Base-by-base conservation (phyloP, 2,113 vertebrate species). In the Vulpes ferrilata region DNA sequence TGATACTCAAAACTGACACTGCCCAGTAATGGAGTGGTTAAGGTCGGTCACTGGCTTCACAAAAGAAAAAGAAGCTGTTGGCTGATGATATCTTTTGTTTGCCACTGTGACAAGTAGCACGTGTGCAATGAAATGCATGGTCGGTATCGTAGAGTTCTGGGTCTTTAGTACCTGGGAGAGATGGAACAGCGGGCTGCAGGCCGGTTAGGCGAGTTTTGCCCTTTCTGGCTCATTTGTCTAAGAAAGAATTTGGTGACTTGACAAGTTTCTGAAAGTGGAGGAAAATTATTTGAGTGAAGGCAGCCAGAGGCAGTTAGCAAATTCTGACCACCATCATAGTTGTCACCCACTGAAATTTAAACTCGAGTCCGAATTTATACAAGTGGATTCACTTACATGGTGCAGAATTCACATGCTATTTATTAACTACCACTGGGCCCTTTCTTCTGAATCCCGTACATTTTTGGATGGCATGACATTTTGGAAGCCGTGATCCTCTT, bases 341-440 rank as follows among this genome's bases (percentile, higher is more conserved):
- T 94, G 93, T 97, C 95, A 96, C 73, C 94, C 91, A 93, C 78
- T n/a, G 67, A 90, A 97, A 97, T 76, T 96, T 87, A 97, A 98
- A 95, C 94, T 93, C 16, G 16, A 98, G 91, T 95, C 60, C 78
- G 93, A 93, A 98, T 97, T 96, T 97, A 90, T 76, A 97, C 95
- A 98, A 97, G 97, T 97, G 97, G 96, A 93, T 98, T 97, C 94
- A 97, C 93, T 98, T 97, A 97, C 65, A 74, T 55, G 65, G 93
- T 65, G 9, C 79, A 86, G 93, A 88, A 93, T 74, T 80, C 95
- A 91, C 79, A 62, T 97, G 95, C 93, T 97, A 73, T 74, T 88
- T 95, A 93, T 97, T 95, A 97, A 69, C 92, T 32, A 90, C 93
- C 94, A 85, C 59, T 73, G 84, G 74, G 59, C 65, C 79, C 67